Evolutionary conservation across 37 sponge, comb jelly and placozoan species (phyloP), one percentile per base, ranked within the genome.

Genomic region (Bolinopsis microptera): DNA sequence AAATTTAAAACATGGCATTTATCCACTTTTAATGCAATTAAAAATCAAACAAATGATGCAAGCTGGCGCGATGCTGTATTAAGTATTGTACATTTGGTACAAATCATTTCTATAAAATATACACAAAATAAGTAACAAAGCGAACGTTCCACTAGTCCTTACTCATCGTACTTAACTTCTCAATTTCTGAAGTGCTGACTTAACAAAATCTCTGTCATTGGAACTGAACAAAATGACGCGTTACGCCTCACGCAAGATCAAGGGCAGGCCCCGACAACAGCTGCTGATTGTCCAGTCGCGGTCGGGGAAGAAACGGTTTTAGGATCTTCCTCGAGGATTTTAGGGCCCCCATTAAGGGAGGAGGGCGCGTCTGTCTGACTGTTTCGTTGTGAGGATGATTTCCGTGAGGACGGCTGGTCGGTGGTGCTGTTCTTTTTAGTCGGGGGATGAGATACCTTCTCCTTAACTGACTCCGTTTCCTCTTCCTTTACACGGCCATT

Each of bases 401-500:
- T 48, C 61, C 74, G 26, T 5, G 74, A 72, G 18, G 13, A 8
- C 3, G 74, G 74, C 74, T 72, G 26, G 13, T 24, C 26, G 22
- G 31, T 28, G 25, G 74, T 77, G 36, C 80, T 77, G 80, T 32
- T 77, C 36, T 18, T 1, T 32, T 77, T 34, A 0, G 2, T 16
- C 0, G 80, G 80, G 28, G 33, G 21, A 32, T 77, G 28, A 3
- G 80, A 77, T 0, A 22, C 27, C 0, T 27, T 0, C 21, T 77
- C 32, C 21, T 28, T 35, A 0, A 34, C 37, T 32, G 28, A 1
- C 21, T 77, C 80, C 27, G 21, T 3, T 36, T 77, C 80, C 0
- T 77, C 36, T 77, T 77, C 80, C 27, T 34, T 34, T 2, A 77
- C 33, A 3, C 80, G 28, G 36, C 80, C 80, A 18, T 77, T 77